Conservation (phyloP, 2,113 vertebrate species). For the Pomatorhinus ruficollis region DNA sequence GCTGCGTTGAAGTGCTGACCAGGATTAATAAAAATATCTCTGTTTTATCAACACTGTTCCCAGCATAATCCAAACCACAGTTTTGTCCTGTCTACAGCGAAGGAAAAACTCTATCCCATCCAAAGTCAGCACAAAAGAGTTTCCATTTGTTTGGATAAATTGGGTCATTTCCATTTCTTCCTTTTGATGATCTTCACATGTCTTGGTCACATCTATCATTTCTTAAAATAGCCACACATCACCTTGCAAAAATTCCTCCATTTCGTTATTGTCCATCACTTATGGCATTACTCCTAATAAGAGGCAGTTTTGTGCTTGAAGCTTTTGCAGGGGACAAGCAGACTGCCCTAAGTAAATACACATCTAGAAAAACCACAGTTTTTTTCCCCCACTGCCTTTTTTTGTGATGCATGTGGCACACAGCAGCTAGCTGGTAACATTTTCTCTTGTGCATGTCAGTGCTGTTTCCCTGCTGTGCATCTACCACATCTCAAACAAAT, state of each 20-base stretch:
- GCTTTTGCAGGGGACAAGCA: not conserved
- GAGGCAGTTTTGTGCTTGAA: not conserved
- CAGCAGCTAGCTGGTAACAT: not conserved
- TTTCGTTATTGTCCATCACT: rapidly evolving
- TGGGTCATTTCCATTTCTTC: not conserved
- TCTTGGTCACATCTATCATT: not conserved
- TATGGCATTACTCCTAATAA: not conserved
- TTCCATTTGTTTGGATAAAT: not conserved
- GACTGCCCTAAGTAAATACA: not conserved
- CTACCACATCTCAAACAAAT: not conserved
- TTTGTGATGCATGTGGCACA: not conserved
- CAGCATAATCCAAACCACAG: not conserved
- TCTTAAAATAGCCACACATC: not conserved
- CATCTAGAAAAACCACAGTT: rapidly evolving
- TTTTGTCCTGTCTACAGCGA: not conserved
- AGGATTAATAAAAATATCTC: not conserved
- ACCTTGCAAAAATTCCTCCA: not conserved
- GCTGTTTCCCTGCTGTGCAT: not conserved
- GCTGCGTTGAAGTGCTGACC: not conserved
- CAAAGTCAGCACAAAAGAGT: not conserved
- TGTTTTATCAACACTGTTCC: not conserved
- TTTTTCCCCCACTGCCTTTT: not conserved
- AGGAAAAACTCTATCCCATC: not conserved
- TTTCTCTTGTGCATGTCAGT: not conserved
- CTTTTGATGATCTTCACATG: not conserved